phyloP scores from a whole-genome alignment of 2,888 invertebrate species.

The Octodonta nipae region DNA sequence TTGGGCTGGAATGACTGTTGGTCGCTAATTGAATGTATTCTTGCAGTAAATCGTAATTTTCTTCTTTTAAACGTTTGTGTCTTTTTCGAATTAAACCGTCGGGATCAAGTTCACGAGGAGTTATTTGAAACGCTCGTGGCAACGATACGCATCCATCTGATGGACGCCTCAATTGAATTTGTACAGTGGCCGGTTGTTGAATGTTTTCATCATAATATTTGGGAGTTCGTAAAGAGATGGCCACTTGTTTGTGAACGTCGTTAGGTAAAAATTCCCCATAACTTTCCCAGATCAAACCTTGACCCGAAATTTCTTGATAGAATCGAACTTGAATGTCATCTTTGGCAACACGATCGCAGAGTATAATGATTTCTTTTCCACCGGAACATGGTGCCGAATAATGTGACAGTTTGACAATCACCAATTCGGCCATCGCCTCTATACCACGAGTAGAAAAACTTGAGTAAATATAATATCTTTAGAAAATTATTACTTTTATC shows the following conservation, averaged over 20 bases:
- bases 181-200: conserved; percentile 61
- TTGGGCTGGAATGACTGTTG: no score
- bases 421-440: conserved; percentile 87
- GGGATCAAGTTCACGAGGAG: no score
- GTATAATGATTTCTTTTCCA: no score
- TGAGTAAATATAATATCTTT: no score
- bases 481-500: conserved; percentile 97
- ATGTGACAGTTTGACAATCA: conserved; percentile 77
- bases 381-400: no score
- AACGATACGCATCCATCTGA: no score
- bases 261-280: conserved; percentile 71
- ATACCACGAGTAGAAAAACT: no score
- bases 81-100: no score
- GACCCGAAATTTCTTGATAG: conserved; percentile 55
- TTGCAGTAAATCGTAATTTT: no score
- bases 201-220: conserved; percentile 58
- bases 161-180: conserved; percentile 69
- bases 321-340: conserved; percentile 87
- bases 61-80: no score
- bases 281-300: conserved; percentile 67
- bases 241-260: conserved; percentile 83
- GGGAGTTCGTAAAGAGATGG: conserved; percentile 72
- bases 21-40: no score
- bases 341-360: conserved; percentile 46
- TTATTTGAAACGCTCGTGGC: no score